These are phyloP conservation scores for Charadrius vociferus DNA, from an alignment of 2,113 vertebrate genomes.

Conservation along the genomic window DNA sequence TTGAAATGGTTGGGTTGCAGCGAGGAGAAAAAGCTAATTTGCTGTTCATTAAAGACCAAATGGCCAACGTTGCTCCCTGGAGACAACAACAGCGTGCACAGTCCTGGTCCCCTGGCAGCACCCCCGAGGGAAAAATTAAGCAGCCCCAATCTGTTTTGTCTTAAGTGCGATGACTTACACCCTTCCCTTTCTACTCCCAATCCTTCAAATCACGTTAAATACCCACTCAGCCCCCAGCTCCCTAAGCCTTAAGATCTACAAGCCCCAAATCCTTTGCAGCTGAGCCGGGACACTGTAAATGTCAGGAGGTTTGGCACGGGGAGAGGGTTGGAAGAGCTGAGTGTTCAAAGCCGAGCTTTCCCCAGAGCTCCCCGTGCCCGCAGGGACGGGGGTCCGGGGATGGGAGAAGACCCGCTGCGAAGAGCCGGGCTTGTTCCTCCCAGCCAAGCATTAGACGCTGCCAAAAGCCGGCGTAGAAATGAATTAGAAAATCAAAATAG, in stretches of 20 bases:
- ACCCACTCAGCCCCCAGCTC: neutral
- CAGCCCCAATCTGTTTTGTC: neutral
- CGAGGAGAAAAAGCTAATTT: neutral
- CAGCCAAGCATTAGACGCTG: neutral
- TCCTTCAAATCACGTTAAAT: neutral
- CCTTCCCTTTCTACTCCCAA: neutral
- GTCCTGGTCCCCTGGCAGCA: too few relatives aligned
- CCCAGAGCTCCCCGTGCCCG: fast-evolving
- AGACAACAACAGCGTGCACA: too few relatives aligned
- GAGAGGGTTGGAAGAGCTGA: fast-evolving
- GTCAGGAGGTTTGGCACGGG: neutral
- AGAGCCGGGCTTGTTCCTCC: neutral
- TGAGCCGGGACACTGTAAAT: neutral
- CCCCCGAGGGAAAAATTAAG: too few relatives aligned
- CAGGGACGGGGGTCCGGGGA: fast-evolving
- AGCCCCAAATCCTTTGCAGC: neutral
- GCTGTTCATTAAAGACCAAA: neutral
- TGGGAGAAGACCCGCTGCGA: neutral
- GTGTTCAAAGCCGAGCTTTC: neutral
- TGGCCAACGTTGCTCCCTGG: neutral
- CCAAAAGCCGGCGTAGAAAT: neutral
- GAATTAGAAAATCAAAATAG: neutral
- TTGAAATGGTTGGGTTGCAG: neutral
- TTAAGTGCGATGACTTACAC: too few relatives aligned
- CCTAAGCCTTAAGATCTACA: neutral